A percentile compares a stretch with the other conserved stretches of the same genome.
phyloP scores from a whole-genome alignment of 2,113 vertebrate species.

The Stomatorhinus ivindoensis region DNA sequence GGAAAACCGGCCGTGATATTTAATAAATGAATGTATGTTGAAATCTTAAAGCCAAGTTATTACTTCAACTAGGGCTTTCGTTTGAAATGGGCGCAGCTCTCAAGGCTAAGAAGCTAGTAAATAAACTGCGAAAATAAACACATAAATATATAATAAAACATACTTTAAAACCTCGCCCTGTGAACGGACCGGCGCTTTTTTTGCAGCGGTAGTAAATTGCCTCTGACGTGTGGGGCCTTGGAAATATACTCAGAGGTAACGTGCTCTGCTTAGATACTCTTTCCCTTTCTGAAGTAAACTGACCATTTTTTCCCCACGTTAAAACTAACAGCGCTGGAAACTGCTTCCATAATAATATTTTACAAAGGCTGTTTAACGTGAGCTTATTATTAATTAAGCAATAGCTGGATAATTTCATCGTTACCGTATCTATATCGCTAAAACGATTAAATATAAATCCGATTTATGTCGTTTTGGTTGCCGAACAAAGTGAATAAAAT shows the following conservation, averaged over 20 bases:
- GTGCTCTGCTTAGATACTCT: not conserved
- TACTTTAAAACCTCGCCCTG: not conserved
- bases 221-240: not conserved
- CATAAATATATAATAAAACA: constrained; percentile 1
- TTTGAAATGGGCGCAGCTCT: not conserved
- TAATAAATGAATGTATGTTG: not conserved
- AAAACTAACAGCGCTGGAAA: not conserved
- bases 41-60: not conserved
- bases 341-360: not conserved
- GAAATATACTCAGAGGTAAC: not conserved
- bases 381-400: not conserved
- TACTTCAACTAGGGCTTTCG: not conserved
- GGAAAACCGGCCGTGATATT: not conserved
- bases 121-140: not conserved
- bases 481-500: not conserved
- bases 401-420: not conserved
- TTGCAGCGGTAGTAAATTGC: not conserved
- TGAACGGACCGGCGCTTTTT: not conserved
- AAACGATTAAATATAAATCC: constrained; percentile 2
- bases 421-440: not conserved
- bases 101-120: not conserved
- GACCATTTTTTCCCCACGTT: not conserved
- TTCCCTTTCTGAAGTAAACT: not conserved
- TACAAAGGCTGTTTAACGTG: not conserved
- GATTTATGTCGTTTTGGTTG: not conserved